Conservation (phyloP, 2,113 vertebrate genomes). For the Eolophus roseicapilla region DNA sequence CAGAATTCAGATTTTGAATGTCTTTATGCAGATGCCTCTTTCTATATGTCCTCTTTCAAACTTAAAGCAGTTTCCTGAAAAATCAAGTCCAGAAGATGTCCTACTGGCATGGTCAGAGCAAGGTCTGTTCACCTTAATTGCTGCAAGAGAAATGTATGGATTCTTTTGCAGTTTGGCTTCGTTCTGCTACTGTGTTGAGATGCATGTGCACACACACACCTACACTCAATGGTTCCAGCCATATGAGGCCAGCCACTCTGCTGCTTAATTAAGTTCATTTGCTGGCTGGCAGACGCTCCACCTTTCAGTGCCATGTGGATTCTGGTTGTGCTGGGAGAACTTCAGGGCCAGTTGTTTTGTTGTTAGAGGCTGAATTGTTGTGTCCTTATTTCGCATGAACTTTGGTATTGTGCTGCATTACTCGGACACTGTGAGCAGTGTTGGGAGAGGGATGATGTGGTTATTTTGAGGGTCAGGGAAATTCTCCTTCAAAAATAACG, state of each 20-base stretch:
- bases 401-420: neutral
- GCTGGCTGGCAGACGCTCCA: conserved; percentile 17
- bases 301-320: conserved; percentile 25
- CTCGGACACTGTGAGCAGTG: neutral
- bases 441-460: neutral
- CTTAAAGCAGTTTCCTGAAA: neutral
- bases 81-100: neutral
- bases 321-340: conserved; percentile 14
- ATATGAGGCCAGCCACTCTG: conserved; percentile 18
- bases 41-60: neutral
- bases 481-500: neutral
- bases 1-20: neutral
- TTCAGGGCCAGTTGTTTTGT: neutral
- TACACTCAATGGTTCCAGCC: neutral
- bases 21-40: neutral
- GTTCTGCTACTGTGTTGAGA: neutral
- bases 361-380: neutral
- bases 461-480: neutral
- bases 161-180: neutral
- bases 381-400: neutral
- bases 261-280: conserved; percentile 53
- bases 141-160: neutral
- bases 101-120: neutral
- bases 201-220: neutral
- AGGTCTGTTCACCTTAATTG: neutral